Evolutionary conservation across 2,888 invertebrate genomes (phyloP).

Genomic region (Tryphoninae sp.): DNA sequence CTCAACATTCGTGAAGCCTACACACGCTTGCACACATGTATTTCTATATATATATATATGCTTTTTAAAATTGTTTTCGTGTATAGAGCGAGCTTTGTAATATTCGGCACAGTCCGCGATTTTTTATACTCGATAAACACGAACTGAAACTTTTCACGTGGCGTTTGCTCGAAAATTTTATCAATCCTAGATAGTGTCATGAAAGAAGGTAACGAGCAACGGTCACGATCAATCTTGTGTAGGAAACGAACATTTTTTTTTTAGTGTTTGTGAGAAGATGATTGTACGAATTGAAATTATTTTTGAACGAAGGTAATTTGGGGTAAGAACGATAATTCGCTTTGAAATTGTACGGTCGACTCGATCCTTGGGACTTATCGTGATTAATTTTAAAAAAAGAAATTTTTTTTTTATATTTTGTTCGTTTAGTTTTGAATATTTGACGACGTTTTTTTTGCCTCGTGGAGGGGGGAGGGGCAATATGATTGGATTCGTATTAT

Average conservation of each 20-base stretch:
- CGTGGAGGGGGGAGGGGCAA: too few species aligned
- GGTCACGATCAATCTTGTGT: slow-evolving; percentile 14
- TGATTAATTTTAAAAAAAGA: too few species aligned
- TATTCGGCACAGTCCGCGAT: slow-evolving; percentile 26
- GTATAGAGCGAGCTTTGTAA: background rate
- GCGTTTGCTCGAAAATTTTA: slow-evolving; percentile 17
- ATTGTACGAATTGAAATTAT: background rate
- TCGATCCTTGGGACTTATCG: too few species aligned
- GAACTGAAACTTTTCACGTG: slow-evolving; percentile 26
- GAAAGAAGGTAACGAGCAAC: slow-evolving; percentile 4
- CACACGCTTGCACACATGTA: slow-evolving; percentile 6
- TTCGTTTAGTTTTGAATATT: too few species aligned
- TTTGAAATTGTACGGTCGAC: too few species aligned
- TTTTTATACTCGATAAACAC: slow-evolving; percentile 24
- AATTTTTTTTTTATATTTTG: too few species aligned
- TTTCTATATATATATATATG: slow-evolving; percentile 19
- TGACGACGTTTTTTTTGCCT: too few species aligned
- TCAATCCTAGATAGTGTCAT: background rate
- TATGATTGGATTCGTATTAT: too few species aligned
- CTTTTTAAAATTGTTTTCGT: slow-evolving; percentile 9
- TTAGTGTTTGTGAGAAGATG: background rate
- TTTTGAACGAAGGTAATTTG: background rate
- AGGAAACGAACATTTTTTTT: background rate
- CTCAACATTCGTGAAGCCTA: slow-evolving; percentile 13
- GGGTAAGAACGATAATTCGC: background rate